Conservation (phyloP, 2,797 vertebrate species). For the Helarctos malayanus region DNA sequence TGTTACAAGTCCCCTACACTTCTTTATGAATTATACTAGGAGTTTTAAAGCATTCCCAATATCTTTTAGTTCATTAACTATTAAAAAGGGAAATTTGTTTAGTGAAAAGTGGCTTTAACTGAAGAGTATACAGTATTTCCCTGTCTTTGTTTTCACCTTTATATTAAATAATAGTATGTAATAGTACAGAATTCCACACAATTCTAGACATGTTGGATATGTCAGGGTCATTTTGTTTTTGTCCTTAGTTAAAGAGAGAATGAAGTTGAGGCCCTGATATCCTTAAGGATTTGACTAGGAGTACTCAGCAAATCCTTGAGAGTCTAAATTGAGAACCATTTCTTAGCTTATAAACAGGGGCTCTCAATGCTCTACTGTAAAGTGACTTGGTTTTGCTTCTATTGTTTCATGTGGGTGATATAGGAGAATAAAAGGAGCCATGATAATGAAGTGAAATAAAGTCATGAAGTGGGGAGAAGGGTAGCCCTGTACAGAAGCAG, state of each 20-base stretch:
- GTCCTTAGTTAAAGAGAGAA: background rate
- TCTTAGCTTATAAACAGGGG: background rate
- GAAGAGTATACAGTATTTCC: background rate
- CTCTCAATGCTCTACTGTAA: background rate
- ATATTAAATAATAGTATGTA: background rate
- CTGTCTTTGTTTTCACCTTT: slow-evolving; percentile 10
- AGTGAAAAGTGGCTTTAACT: background rate
- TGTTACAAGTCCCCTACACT: background rate
- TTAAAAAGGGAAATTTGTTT: background rate
- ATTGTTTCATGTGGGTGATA: background rate
- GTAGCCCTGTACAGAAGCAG: background rate
- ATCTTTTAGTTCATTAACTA: background rate
- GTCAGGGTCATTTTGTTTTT: background rate
- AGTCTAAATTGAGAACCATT: background rate
- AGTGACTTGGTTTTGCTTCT: background rate
- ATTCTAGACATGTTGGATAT: background rate
- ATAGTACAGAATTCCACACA: background rate
- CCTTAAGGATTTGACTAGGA: background rate
- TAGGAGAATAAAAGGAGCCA: background rate
- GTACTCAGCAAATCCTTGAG: background rate
- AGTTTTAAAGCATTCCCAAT: background rate
- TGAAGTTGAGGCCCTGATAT: background rate
- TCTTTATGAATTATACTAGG: background rate
- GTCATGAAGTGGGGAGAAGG: background rate
- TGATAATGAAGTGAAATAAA: background rate